phyloP scores from a whole-genome alignment of 2,888 invertebrate species.

The Eupithecia centaureata region DNA sequence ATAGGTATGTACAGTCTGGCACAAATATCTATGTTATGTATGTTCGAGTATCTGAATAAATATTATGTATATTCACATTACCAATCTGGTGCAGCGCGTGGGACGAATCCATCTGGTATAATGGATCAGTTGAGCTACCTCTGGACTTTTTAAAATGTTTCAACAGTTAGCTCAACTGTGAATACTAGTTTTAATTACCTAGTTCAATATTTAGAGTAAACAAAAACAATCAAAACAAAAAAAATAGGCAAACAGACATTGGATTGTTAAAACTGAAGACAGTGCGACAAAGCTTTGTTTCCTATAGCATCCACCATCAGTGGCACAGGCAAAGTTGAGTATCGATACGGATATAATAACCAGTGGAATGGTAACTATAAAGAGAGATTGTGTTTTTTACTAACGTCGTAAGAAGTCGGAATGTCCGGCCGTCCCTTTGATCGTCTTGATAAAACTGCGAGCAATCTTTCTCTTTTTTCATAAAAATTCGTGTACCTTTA shows the following conservation, averaged over 20 bases:
- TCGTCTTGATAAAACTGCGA: conserved; percentile 80
- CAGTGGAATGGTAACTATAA: conserved; percentile 84
- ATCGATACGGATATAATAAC: conserved; percentile 83
- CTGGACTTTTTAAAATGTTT: no score
- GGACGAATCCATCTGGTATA: no score
- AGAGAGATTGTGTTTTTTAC: conserved; percentile 84
- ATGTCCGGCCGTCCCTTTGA: conserved; percentile 82
- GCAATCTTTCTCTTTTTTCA: conserved; percentile 73
- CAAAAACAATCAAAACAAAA: neutral
- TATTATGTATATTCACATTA: no score
- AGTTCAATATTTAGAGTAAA: neutral
- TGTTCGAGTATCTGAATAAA: no score
- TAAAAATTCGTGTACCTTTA: conserved; percentile 67
- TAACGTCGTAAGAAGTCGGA: conserved; percentile 83
- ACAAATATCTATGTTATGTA: no score
- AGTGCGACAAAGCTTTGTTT: conserved; percentile 8
- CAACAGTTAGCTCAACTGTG: no score
- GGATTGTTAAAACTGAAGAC: neutral
- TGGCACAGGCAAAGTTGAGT: conserved; percentile 50
- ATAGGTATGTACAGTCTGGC: no score
- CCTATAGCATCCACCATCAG: conserved; percentile 6
- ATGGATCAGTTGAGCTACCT: no score
- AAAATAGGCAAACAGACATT: neutral
- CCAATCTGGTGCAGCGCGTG: no score
- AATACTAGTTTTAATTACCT: no score